Conservation (phyloP, 2,113 vertebrate species). For the Zeus faber region DNA sequence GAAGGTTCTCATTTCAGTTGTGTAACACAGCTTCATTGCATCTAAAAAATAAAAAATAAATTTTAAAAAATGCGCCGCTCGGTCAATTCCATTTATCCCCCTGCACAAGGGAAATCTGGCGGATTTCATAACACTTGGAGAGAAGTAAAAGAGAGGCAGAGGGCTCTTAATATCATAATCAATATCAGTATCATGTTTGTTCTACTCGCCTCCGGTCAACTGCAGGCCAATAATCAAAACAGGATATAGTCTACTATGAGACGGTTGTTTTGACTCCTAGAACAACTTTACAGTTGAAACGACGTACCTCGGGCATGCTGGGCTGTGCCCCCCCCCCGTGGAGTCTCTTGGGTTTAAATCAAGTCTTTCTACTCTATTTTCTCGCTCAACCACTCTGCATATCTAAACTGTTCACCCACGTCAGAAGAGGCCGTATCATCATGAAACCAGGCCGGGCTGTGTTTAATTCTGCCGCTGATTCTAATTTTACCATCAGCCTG, state of each 20-base stretch:
- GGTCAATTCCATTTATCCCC: neutral
- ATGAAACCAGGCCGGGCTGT: neutral
- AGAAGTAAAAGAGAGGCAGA: no score
- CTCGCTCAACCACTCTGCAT: slow-evolving; percentile 33
- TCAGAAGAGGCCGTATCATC: neutral
- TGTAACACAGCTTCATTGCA: neutral
- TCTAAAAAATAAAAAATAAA: no score
- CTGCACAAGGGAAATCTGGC: neutral
- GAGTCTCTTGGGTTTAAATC: neutral
- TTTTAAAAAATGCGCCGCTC: neutral
- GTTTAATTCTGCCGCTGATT: slow-evolving; percentile 11
- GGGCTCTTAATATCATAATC: no score
- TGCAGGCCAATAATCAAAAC: no score
- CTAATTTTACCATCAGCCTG: slow-evolving; percentile 1
- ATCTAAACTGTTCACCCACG: slow-evolving; percentile 12
- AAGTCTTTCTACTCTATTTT: slow-evolving; percentile 18
- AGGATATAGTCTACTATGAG: no score
- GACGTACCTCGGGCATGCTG: no score
- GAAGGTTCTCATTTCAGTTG: neutral
- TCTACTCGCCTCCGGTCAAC: no score
- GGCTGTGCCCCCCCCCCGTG: no score
- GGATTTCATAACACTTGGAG: no score
- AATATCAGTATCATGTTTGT: no score
- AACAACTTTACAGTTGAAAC: no score
- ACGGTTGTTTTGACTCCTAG: no score